Evolutionary conservation across 37 sponge, comb jelly and placozoan genomes (phyloP).

Genomic region (Dysidea cf. avara): DNA sequence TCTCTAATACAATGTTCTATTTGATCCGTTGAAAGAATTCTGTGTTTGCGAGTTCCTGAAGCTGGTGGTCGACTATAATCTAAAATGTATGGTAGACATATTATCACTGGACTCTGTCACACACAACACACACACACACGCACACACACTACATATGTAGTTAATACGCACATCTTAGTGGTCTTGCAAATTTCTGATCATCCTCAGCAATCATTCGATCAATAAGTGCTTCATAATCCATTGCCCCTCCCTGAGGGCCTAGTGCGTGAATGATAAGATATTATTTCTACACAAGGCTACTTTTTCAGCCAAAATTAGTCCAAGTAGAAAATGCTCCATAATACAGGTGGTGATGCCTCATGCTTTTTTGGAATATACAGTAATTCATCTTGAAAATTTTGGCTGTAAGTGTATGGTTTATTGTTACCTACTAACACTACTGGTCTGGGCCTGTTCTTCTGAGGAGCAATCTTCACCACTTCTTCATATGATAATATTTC

Average conservation of each 20-base stretch:
- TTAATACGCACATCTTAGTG: conserved; percentile 18
- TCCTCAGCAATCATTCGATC: conserved; percentile 1
- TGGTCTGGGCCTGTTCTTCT: conserved; percentile 55
- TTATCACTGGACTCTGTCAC: no score
- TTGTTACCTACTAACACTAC: conserved; percentile 57
- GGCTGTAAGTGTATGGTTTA: not conserved
- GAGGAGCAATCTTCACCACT: conserved; percentile 64
- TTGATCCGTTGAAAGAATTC: conserved; percentile 25
- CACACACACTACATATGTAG: not conserved
- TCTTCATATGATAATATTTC: conserved; percentile 68
- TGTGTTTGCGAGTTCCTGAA: no score
- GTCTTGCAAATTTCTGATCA: conserved; percentile 16
- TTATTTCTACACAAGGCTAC: no score
- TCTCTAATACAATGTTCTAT: conserved; percentile 41
- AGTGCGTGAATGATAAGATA: not conserved
- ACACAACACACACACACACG: no score
- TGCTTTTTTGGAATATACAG: no score
- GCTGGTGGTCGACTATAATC: no score
- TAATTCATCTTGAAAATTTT: not conserved
- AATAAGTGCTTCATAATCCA: conserved; percentile 19
- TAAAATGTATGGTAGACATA: no score
- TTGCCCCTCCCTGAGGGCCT: conserved; percentile 28
- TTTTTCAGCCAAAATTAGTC: no score
- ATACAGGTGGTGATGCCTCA: no score
- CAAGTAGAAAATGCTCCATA: no score